Evolutionary conservation across 2,113 vertebrate genomes (phyloP).

Genomic region (Grus americana): DNA sequence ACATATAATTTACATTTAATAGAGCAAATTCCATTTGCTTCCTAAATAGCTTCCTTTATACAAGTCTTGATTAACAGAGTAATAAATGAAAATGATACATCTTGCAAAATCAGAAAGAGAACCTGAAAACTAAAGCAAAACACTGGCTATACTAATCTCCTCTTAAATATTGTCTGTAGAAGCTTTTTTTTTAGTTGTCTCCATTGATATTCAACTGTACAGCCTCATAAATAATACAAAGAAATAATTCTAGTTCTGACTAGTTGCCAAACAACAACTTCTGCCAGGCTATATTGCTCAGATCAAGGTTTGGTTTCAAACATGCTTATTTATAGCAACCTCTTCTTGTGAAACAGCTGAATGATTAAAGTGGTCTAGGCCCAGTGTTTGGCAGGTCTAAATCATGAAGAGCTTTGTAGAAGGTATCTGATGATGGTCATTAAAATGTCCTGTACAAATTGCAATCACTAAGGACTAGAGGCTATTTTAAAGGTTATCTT

Average conservation of each 20-base stretch:
- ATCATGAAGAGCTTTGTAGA: neutral
- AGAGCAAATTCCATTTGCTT: neutral
- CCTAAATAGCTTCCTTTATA: neutral
- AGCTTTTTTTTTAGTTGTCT: neutral
- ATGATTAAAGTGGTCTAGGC: slow-evolving; percentile 12
- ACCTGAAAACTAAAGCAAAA: neutral
- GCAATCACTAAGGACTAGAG: neutral
- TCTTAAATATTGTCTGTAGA: neutral
- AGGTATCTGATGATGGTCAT: neutral
- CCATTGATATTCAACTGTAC: neutral
- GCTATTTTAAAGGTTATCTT: slow-evolving; percentile 26
- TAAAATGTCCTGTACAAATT: slow-evolving; percentile 46
- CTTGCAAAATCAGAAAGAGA: slow-evolving; percentile 3
- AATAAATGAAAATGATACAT: neutral
- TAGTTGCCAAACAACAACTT: neutral
- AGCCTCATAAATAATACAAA: slow-evolving; percentile 1
- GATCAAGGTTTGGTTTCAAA: slow-evolving; percentile 11
- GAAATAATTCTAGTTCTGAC: neutral
- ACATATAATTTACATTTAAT: neutral
- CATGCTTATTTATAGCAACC: slow-evolving; percentile 3
- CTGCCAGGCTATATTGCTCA: neutral
- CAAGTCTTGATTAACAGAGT: neutral
- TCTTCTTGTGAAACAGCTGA: neutral
- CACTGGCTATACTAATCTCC: neutral
- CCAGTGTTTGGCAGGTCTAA: slow-evolving; percentile 19